These are phyloP conservation scores for Formica selysi DNA, from an alignment of 1,140 invertebrate genomes.

Conservation along the genomic window DNA sequence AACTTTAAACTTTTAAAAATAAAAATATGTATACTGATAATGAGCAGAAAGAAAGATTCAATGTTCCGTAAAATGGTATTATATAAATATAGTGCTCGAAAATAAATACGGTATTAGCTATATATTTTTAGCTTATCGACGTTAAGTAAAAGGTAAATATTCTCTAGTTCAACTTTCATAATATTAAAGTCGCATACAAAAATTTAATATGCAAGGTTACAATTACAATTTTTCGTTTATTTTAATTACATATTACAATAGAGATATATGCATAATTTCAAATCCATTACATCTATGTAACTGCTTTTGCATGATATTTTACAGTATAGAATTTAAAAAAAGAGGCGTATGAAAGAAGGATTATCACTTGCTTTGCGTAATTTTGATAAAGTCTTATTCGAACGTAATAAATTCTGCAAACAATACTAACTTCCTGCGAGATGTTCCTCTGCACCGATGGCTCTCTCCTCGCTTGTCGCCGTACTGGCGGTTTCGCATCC, in stretches of 20 bases:
- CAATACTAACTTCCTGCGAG: constrained; percentile 63
- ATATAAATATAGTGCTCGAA: not conserved
- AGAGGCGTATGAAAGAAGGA: not conserved
- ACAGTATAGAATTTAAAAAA: not conserved
- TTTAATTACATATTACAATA: not conserved
- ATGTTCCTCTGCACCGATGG: constrained; percentile 73
- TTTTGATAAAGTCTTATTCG: not conserved
- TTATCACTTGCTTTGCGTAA: not conserved
- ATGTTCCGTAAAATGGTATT: not conserved
- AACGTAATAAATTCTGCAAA: not conserved
- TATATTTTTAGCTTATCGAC: not conserved
- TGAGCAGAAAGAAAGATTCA: not conserved
- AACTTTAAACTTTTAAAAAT: not conserved
- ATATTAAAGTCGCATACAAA: not conserved
- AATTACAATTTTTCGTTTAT: not conserved
- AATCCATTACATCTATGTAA: not conserved
- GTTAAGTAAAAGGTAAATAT: no score
- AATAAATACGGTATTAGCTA: not conserved
- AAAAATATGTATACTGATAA: not conserved
- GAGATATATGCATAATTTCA: not conserved
- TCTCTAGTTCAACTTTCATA: not conserved
- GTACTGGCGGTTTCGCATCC: constrained; percentile 93
- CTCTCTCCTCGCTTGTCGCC: constrained; percentile 85
- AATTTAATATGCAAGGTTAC: not conserved
- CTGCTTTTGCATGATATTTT: not conserved